These are phyloP conservation scores for Andrena chrysosceles DNA, from an alignment of 2,888 invertebrate species.

Conservation along the genomic window DNA sequence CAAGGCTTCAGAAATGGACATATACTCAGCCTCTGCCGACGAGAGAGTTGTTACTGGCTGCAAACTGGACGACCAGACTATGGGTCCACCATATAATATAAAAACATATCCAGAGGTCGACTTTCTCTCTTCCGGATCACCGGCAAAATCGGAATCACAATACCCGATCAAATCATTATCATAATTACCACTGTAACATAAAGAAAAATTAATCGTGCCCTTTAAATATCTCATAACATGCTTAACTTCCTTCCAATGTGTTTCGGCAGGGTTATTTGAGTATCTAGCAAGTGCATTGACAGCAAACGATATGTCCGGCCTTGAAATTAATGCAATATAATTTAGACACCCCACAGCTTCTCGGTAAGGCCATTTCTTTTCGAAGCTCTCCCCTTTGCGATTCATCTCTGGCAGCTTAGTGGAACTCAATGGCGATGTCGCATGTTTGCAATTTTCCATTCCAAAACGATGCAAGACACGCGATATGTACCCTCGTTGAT, in stretches of 20 bases:
- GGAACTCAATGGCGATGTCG: neutral
- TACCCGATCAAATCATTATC: too few species aligned
- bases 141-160: too few species aligned
- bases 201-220: conserved; percentile 1
- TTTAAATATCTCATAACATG: conserved; percentile 27
- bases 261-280: conserved; percentile 13
- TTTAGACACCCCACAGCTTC: conserved; percentile 19
- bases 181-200: neutral
- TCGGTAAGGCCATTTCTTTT: neutral
- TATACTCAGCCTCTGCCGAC: conserved; percentile 25
- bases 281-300: conserved; percentile 15
- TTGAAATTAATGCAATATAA: conserved; percentile 26
- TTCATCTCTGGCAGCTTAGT: neutral
- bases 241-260: conserved; percentile 27
- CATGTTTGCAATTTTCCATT: conserved; percentile 10
- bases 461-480: conserved; percentile 10
- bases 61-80: conserved; percentile 14
- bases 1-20: conserved; percentile 19
- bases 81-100: conserved; percentile 1
- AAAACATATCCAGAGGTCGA: conserved; percentile 13
- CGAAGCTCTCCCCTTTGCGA: neutral
- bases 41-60: conserved; percentile 22
- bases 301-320: conserved; percentile 21
- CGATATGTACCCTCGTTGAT: conserved; percentile 8
- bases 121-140: too few species aligned